Percentiles rank a stretch among this genome's conserved stretches.
phyloP scores from a whole-genome alignment of 2,113 vertebrate genomes.

The Hippotragus niger region DNA sequence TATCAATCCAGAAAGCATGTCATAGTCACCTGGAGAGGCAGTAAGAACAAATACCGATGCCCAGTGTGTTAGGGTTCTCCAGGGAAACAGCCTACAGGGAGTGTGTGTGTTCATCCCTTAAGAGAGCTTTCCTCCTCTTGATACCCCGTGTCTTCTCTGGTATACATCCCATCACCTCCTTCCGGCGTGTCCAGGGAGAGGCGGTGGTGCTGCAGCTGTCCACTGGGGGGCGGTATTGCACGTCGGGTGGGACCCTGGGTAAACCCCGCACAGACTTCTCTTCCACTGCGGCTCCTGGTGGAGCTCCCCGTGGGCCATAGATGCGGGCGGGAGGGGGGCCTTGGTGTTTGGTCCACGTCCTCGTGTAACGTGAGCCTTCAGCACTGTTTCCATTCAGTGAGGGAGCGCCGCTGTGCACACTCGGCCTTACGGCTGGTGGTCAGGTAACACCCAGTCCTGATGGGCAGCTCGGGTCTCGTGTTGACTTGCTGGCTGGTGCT shows the following conservation, averaged over 20 bases:
- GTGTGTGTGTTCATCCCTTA: too few species aligned
- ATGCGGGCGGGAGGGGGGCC: not conserved
- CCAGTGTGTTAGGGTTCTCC: too few species aligned
- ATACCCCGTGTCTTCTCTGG: not conserved
- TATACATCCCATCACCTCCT: not conserved
- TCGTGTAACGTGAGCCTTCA: rapidly evolving
- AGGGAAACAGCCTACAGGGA: not conserved
- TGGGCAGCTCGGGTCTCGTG: not conserved
- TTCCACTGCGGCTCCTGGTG: rapidly evolving
- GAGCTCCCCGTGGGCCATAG: rapidly evolving
- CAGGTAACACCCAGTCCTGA: not conserved
- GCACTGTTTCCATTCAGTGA: not conserved
- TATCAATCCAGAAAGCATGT: not conserved
- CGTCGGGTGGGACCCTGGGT: not conserved
- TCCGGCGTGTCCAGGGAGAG: not conserved
- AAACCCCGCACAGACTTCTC: not conserved
- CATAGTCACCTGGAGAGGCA: not conserved
- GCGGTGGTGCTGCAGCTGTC: not conserved
- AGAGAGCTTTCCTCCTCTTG: not conserved
- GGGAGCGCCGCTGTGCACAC: not conserved
- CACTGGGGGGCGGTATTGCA: not conserved
- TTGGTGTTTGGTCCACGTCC: too few species aligned
- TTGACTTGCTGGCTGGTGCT: not conserved
- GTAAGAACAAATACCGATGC: not conserved
- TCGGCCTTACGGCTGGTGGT: not conserved